phyloP scores from a whole-genome alignment of 2,797 vertebrate species.

The Characodon lateralis region DNA sequence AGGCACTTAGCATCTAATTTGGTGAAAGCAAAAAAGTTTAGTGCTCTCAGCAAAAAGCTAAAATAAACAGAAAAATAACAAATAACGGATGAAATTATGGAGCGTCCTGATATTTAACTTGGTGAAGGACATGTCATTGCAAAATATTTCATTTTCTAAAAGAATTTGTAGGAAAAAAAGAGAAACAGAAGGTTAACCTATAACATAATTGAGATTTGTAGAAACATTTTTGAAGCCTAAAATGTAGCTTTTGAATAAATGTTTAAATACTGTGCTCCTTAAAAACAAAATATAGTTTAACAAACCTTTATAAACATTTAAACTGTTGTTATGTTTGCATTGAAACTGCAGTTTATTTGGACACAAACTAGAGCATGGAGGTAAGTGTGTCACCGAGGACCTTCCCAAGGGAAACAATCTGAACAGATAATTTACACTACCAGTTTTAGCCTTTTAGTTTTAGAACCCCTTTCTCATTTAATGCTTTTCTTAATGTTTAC shows the following conservation, averaged over 20 bases:
- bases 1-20: constrained; percentile 11
- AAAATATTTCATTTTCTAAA: neutral
- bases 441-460: too few species aligned
- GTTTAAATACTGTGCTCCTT: neutral
- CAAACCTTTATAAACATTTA: neutral
- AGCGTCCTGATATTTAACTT: constrained; percentile 3
- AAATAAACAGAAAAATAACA: neutral
- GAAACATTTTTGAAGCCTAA: constrained; percentile 2
- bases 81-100: neutral
- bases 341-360: neutral
- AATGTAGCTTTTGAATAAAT: neutral
- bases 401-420: too few species aligned
- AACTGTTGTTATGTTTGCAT: neutral
- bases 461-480: too few species aligned
- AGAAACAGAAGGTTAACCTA: neutral
- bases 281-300: too few species aligned
- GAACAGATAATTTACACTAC: too few species aligned
- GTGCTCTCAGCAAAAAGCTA: constrained; percentile 8
- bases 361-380: too few species aligned
- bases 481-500: too few species aligned
- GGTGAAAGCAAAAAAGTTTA: constrained; percentile 9
- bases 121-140: constrained; percentile 2
- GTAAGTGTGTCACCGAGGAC: too few species aligned
- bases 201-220: constrained; percentile 22
- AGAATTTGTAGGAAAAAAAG: constrained; percentile 1